phyloP scores from a whole-genome alignment of 2,797 vertebrate species.

The Falco rusticolus region DNA sequence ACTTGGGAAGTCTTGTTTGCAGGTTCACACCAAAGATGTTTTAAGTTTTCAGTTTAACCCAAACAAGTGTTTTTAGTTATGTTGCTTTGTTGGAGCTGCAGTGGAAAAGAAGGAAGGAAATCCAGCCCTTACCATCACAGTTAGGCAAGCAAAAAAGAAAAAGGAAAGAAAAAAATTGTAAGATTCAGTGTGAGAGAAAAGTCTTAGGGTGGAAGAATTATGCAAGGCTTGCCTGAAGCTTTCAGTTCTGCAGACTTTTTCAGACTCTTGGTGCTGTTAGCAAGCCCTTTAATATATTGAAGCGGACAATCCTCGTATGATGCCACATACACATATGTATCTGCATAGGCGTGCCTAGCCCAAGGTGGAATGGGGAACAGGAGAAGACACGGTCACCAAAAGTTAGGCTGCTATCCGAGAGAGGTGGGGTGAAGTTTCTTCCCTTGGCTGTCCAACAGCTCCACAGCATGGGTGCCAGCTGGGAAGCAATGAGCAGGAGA shows the following conservation, averaged over 20 bases:
- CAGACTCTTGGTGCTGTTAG: no score
- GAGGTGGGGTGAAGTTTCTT: not conserved
- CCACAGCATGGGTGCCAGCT: accelerated
- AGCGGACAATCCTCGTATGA: not conserved
- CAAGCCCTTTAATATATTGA: not conserved
- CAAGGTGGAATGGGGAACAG: not conserved
- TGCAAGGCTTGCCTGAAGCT: not conserved
- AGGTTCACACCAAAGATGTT: conserved; percentile 60
- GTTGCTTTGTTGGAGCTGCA: not conserved
- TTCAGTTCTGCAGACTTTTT: not conserved
- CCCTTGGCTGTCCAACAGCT: not conserved
- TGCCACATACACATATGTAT: no score
- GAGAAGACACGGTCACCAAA: not conserved
- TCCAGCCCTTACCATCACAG: not conserved
- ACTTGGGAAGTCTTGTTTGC: conserved; percentile 52
- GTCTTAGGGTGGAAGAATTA: not conserved
- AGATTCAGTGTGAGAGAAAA: not conserved
- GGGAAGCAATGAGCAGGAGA: not conserved
- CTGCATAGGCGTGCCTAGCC: not conserved
- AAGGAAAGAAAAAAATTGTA: not conserved
- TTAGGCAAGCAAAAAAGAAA: not conserved
- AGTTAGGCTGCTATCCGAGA: not conserved
- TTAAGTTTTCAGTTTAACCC: conserved; percentile 36
- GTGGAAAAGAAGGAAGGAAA: not conserved
- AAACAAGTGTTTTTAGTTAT: conserved; percentile 26